Evolutionary conservation across 2,888 invertebrate genomes (phyloP), one percentile per base, ranked within the genome.

Genomic region (Diaprepes abbreviatus): DNA sequence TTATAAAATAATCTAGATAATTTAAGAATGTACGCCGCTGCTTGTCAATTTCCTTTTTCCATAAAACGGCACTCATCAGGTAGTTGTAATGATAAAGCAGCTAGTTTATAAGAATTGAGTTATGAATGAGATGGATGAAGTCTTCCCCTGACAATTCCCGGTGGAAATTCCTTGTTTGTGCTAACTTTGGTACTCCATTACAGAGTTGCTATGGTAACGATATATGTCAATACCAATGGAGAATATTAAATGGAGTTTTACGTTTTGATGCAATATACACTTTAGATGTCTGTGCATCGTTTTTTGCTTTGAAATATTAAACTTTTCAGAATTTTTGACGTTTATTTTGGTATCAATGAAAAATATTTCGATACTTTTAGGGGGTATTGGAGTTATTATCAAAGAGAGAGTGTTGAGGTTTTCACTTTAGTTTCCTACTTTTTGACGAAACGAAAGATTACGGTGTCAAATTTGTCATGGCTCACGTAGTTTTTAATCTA

Each of bases 121-220:
- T 83, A 83, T 83, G 82, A 82, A 82, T 81, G 80, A 80, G 82
- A 59, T 14, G 35, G 19, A 54, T 54, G 19, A 17, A 81, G 82
- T 80, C 81, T 81, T 82, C 82, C 81, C 83, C 81, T 81, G 82
- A 83, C 82, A 83, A 83, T 82, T 82, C 83, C 83, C 83, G 72
- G 80, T 80, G 83, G 83, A 83, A 83, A 83, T 83, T 83, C 83
- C 80, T 83, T 83, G 82, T 83, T 84, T 84, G 82, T 80, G 80
- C 81, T 80, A 83, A 81, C 80, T 82, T 80, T 78, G 76, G 76
- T 38, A 19, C 62, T 67, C 60, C 55, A 67, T 67, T 67, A 60
- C 31, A 17, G 59, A 54, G 67, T 52, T 24, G 60, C 36, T 36
- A 62, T 33, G 60, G 33, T 33, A 57, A 55, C 57, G 68, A 63